These are phyloP conservation scores for Pygoscelis adeliae DNA, from an alignment of 2,113 vertebrate genomes.

Conservation along the genomic window DNA sequence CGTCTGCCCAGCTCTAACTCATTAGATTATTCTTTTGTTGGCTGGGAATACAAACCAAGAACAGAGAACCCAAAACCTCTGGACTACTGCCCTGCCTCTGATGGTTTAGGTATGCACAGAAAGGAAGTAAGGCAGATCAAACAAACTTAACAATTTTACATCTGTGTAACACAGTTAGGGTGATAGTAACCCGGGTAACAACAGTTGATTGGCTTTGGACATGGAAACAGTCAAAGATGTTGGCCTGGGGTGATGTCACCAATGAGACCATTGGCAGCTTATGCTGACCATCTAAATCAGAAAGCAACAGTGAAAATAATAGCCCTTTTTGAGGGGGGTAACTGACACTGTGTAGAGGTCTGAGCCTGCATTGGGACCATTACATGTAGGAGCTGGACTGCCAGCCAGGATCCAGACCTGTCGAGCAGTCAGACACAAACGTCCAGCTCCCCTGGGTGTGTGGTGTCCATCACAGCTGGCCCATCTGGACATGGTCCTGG, in stretches of 20 bases:
- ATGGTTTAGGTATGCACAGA: background rate
- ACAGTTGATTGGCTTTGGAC: background rate
- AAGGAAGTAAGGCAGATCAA: background rate
- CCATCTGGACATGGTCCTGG: background rate
- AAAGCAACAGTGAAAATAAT: background rate
- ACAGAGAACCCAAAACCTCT: background rate
- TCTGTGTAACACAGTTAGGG: background rate
- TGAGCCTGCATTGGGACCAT: background rate
- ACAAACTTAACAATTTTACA: background rate
- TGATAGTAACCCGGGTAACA: background rate
- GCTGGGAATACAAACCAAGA: background rate
- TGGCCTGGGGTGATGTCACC: background rate
- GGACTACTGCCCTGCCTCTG: background rate
- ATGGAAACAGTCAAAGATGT: background rate
- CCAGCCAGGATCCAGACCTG: background rate
- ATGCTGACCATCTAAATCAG: background rate
- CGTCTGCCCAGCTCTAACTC: background rate
- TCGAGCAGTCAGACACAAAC: fast-evolving
- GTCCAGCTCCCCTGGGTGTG: background rate
- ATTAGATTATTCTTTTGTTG: background rate
- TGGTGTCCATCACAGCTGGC: background rate
- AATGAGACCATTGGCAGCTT: background rate
- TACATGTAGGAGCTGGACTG: background rate
- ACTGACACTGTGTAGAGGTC: background rate
- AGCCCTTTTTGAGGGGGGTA: background rate